Percentiles rank a stretch among this genome's conserved stretches.
These are phyloP conservation scores for Hybos culiciformis DNA, from an alignment of 2,888 invertebrate genomes.

Conservation along the genomic window DNA sequence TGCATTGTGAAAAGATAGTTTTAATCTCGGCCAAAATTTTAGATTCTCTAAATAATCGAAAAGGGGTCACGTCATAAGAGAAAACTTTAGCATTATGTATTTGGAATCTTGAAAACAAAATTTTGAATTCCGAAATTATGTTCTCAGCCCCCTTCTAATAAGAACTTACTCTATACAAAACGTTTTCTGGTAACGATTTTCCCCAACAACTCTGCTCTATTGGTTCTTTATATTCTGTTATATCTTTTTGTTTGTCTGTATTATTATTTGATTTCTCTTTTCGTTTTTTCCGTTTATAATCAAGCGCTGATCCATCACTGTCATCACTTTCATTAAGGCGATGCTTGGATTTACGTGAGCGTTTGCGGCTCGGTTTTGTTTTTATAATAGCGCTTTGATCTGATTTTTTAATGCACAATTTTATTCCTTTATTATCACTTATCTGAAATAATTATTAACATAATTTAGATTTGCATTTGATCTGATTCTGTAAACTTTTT, in stretches of 20 bases:
- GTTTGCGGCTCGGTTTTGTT: constrained; percentile 25
- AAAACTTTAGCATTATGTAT: too few relatives aligned
- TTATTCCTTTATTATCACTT: constrained; percentile 37
- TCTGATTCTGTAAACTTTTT: too few relatives aligned
- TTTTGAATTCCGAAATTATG: too few relatives aligned
- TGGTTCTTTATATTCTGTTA: constrained; percentile 18
- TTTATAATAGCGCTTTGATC: constrained; percentile 19
- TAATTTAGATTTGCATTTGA: not conserved
- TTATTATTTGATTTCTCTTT: constrained; percentile 24
- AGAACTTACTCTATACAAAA: constrained; percentile 40
- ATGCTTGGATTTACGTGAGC: constrained; percentile 32
- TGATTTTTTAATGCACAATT: constrained; percentile 35
- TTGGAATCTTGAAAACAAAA: too few relatives aligned
- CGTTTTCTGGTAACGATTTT: constrained; percentile 35
- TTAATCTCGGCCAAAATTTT: too few relatives aligned
- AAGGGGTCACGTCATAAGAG: too few relatives aligned
- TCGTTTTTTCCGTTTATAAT: constrained; percentile 37
- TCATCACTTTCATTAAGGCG: constrained; percentile 29
- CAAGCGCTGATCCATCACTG: constrained; percentile 36
- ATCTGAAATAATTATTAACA: constrained; percentile 36
- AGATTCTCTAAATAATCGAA: too few relatives aligned
- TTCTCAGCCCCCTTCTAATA: too few relatives aligned
- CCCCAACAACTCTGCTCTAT: constrained; percentile 46
- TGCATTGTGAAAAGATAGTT: too few relatives aligned
- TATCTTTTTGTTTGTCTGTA: constrained; percentile 19